A percentile compares a stretch with the other conserved stretches of the same genome.
Conservation (phyloP, 2,888 invertebrate species). For the Acleris holmiana region DNA sequence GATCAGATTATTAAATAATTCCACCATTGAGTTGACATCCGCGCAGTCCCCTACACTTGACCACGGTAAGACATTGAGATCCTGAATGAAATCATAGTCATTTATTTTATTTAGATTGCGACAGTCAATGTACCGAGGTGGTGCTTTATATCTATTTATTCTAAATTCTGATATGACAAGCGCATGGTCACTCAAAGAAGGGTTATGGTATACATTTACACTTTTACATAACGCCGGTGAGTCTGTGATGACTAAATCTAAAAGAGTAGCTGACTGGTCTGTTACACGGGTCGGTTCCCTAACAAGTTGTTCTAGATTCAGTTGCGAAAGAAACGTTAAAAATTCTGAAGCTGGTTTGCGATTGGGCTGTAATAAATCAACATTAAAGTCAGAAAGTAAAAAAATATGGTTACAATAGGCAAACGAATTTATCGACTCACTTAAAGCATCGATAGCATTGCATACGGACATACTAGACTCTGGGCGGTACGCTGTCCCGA, state of each 20-base stretch:
- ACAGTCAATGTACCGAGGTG: background rate
- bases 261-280: conserved; percentile 1
- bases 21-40: background rate
- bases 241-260: conserved; percentile 35
- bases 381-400: conserved; percentile 38
- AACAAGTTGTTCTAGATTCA: conserved; percentile 16
- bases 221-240: conserved; percentile 27
- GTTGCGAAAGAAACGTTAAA: background rate
- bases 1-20: background rate
- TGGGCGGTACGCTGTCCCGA: conserved; percentile 13
- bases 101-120: background rate
- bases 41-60: background rate
- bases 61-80: background rate
- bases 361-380: conserved; percentile 17
- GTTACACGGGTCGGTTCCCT: conserved; percentile 36
- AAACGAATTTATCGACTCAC: conserved; percentile 6
- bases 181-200: background rate
- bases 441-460: conserved; percentile 37
- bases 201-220: background rate
- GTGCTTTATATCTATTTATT: background rate
- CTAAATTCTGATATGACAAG: background rate
- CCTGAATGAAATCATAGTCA: background rate
- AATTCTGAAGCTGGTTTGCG: background rate
- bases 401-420: conserved; percentile 17
- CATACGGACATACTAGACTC: conserved; percentile 9